Base-by-base conservation (phyloP, 2,113 vertebrate species). In the Hippocampus zosterae region DNA sequence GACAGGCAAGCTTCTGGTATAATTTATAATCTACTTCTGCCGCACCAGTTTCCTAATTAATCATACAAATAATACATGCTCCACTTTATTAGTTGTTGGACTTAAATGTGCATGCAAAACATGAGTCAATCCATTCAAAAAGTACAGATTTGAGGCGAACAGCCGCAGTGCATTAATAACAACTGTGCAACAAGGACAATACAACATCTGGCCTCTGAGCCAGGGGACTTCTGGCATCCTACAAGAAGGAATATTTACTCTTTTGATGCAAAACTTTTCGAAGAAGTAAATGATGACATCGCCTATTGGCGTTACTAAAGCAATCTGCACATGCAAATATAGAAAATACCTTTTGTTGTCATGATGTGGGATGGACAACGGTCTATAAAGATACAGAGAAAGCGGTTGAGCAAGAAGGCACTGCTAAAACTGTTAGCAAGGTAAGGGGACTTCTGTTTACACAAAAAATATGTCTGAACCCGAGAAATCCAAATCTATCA, bases 331-430 rank as follows among this genome's bases (percentile, higher is more conserved):
- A 40, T 79, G 82, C 88, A 77, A 87, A 87, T 84, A 83, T 82
- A 77, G 74, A 73, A 71, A 76, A 81, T 91, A 86, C 81, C 89
- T 91, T 86, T 91, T 85, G 88, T 89, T 89, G 88, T 86, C 68
- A 50, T 83, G 70, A 85, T 85, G 85, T 81, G 90, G 92, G 92
- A 94, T 93, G 92, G 90, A 88, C 90, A 85, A 81, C 89, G 85
- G 91, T 91, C 91, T 87, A 86, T 91, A 87, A 92, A 91, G 91
- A 89, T 92, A 81, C 86, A 88, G 89, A 90, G 92, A 91, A 90
- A 89, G 77, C 48, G 74, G 73, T 71, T 65, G 63, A 76, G 80
- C 82, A 85, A 89, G 76, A 78, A 85, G 86, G 85, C 84, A 79
- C 83, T 81, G 83, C 77, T 90, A 88, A 88, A 93, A 90, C 84